Conservation (phyloP, 2,888 invertebrate genomes). For the Tricholauxania praeusta region DNA sequence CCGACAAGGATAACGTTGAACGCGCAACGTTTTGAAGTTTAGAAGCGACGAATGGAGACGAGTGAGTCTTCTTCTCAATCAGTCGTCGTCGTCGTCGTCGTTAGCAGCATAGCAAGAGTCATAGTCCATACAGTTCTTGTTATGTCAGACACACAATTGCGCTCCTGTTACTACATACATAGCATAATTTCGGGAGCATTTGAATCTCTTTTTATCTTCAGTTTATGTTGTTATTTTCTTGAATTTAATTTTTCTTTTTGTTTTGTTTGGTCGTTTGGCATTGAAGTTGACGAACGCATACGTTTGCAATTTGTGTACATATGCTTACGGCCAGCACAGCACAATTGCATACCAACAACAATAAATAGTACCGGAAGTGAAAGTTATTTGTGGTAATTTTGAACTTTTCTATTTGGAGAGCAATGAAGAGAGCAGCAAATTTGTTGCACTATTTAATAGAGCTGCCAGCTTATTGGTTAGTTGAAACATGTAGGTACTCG, state of each 20-base stretch:
- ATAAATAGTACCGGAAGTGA: slow-evolving; percentile 53
- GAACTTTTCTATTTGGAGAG: slow-evolving; percentile 16
- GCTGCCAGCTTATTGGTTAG: background rate
- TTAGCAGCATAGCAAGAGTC: background rate
- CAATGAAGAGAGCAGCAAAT: background rate
- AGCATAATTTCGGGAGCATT: slow-evolving; percentile 32
- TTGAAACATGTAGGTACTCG: no score
- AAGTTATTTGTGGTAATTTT: slow-evolving; percentile 33
- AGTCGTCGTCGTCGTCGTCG: slow-evolving; percentile 34
- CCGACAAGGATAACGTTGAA: slow-evolving; percentile 58
- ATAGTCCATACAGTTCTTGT: slow-evolving; percentile 23
- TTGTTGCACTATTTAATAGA: no score
- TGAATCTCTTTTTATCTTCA: slow-evolving; percentile 39
- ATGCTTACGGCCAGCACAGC: slow-evolving; percentile 19
- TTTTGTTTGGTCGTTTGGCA: slow-evolving; percentile 52
- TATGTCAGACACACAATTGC: slow-evolving; percentile 18
- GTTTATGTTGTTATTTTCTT: slow-evolving; percentile 45
- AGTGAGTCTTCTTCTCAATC: background rate
- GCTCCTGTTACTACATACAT: slow-evolving; percentile 12
- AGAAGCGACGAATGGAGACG: background rate
- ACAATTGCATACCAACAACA: slow-evolving; percentile 25
- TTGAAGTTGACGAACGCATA: slow-evolving; percentile 55
- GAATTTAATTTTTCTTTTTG: slow-evolving; percentile 22
- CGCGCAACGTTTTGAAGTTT: slow-evolving; percentile 45
- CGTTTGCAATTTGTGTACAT: slow-evolving; percentile 12